Percentiles rank a stretch among this genome's conserved stretches.
Evolutionary conservation across 2,888 invertebrate species (phyloP).

Genomic region (Sarcophaga caerulescens): DNA sequence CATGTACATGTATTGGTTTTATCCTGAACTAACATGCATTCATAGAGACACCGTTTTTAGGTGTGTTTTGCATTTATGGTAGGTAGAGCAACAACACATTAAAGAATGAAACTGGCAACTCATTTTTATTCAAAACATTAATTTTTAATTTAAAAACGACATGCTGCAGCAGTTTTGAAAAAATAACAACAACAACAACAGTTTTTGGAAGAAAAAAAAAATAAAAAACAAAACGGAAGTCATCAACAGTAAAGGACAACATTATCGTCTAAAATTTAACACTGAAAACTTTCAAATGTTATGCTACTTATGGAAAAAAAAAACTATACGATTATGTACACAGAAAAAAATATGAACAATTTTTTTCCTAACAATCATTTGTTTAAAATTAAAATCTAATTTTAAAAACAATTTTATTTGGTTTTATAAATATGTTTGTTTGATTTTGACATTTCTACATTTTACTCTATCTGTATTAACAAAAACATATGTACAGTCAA

Average conservation of each 20-base stretch:
- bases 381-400: no score
- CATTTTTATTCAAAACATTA: constrained; percentile 67
- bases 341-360: no score
- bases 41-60: neutral
- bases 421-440: no score
- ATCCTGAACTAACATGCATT: neutral
- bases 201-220: neutral
- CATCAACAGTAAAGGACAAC: constrained; percentile 34
- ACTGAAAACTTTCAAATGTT: constrained; percentile 17
- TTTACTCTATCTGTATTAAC: no score
- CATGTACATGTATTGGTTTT: neutral
- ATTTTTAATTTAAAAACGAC: constrained; percentile 66
- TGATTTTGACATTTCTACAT: no score
- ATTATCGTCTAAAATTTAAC: constrained; percentile 10
- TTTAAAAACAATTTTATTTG: no score
- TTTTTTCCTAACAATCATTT: no score
- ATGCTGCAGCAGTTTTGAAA: constrained; percentile 53
- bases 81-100: neutral
- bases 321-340: no score
- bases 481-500: no score
- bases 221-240: neutral
- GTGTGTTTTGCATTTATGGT: neutral
- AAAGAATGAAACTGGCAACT: constrained; percentile 45
- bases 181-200: constrained; percentile 21
- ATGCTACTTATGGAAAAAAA: no score